Conservation (phyloP, 1,140 invertebrate species). For the Atta cephalotes region DNA sequence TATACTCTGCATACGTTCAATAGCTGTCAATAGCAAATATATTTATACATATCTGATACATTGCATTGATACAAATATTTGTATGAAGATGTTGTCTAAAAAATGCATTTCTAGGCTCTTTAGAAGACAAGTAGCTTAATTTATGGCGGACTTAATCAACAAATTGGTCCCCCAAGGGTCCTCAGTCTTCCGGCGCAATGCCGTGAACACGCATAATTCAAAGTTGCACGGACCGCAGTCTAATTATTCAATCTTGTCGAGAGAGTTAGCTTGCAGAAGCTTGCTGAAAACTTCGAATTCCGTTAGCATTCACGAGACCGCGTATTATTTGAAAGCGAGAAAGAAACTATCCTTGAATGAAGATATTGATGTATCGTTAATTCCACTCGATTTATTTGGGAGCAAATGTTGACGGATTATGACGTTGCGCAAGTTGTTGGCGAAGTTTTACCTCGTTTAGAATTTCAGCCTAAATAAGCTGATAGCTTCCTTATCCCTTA, state of each 20-base stretch:
- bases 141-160: conserved; percentile 81
- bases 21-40: background rate
- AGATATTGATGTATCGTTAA: conserved; percentile 1
- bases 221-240: conserved; percentile 82
- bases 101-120: background rate
- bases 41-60: background rate
- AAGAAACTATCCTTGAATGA: background rate
- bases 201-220: conserved; percentile 82
- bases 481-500: conserved; percentile 69
- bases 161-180: conserved; percentile 80
- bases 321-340: conserved; percentile 48
- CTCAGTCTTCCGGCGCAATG: conserved; percentile 60
- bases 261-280: conserved; percentile 73
- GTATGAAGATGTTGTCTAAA: background rate
- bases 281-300: conserved; percentile 74
- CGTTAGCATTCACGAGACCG: conserved; percentile 53
- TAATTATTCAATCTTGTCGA: conserved; percentile 84
- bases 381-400: conserved; percentile 49
- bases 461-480: conserved; percentile 69
- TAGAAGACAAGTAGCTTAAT: conserved; percentile 56
- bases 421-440: conserved; percentile 19
- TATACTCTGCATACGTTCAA: background rate
- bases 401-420: conserved; percentile 36
- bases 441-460: conserved; percentile 70
- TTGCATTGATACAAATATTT: background rate